Percentiles rank a stretch among this genome's conserved stretches.
Conservation (phyloP, 2,113 vertebrate genomes). For the Cephalophus harveyi region DNA sequence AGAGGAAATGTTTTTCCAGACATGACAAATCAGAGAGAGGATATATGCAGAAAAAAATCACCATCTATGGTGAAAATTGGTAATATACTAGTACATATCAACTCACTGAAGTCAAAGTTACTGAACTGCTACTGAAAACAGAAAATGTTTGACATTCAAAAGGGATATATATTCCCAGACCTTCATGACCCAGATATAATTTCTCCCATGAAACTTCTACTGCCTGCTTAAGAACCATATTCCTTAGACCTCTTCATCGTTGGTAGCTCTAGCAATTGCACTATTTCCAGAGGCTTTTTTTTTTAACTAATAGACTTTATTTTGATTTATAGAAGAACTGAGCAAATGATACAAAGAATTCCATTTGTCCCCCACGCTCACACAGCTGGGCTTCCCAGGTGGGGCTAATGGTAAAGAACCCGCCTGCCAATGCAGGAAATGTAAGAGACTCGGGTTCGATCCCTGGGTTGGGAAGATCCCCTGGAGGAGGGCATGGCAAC, state of each 20-base stretch:
- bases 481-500: neutral
- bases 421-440: neutral
- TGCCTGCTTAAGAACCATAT: neutral
- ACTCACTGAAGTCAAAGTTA: neutral
- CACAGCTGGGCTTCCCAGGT: neutral
- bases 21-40: neutral
- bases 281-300: neutral
- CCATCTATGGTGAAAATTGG: neutral
- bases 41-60: neutral
- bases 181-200: neutral
- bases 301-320: neutral
- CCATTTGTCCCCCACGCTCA: accelerated
- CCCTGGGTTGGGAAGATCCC: neutral
- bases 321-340: neutral
- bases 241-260: neutral
- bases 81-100: neutral
- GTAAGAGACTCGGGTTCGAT: neutral
- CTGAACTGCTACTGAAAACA: neutral
- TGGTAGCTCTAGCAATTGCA: neutral
- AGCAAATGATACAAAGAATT: neutral
- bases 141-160: neutral
- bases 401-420: neutral
- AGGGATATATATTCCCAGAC: neutral
- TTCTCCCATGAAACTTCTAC: neutral
- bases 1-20: neutral